A percentile compares a stretch with the other conserved stretches of the same genome.
Conservation (phyloP, 2,113 vertebrate genomes). For the Oryzias woworae region DNA sequence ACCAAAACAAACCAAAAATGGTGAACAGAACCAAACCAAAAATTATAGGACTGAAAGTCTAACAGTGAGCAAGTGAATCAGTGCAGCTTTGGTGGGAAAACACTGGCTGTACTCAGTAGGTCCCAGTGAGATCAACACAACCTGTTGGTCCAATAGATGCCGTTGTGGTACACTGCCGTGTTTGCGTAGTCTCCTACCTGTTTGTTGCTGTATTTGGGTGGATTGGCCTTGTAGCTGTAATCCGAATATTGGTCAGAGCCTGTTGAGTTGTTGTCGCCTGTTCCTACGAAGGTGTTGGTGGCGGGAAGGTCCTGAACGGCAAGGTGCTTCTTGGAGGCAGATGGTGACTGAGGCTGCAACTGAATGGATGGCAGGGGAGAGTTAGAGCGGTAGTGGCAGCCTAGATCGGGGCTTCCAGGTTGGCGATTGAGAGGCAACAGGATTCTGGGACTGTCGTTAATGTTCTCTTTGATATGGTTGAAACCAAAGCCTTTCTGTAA, state of each 20-base stretch:
- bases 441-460: constrained; percentile 92
- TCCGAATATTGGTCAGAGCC: constrained; percentile 99
- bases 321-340: constrained; percentile 98
- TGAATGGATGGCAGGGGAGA: constrained; percentile 96
- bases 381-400: constrained; percentile 97
- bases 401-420: constrained; percentile 92
- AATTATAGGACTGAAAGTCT: constrained; percentile 13
- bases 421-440: constrained; percentile 96
- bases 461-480: constrained; percentile 91
- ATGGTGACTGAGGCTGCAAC: constrained; percentile 96
- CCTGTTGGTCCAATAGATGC: constrained; percentile 86
- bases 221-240: constrained; percentile 99
- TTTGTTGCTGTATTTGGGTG: constrained; percentile 99
- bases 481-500: constrained; percentile 94
- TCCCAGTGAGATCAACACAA: constrained; percentile 83
- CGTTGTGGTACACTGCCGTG: constrained; percentile 77
- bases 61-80: constrained; percentile 52
- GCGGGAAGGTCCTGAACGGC: constrained; percentile 97
- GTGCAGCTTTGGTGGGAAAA: constrained; percentile 69
- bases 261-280: constrained; percentile 96
- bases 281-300: constrained; percentile 98
- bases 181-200: constrained; percentile 98
- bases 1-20: constrained; percentile 45
- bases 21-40: constrained; percentile 49
- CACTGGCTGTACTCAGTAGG: constrained; percentile 38